Evolutionary conservation across 2,888 invertebrate genomes (phyloP), one percentile per base, ranked within the genome.

Genomic region (Mythimna loreyi): DNA sequence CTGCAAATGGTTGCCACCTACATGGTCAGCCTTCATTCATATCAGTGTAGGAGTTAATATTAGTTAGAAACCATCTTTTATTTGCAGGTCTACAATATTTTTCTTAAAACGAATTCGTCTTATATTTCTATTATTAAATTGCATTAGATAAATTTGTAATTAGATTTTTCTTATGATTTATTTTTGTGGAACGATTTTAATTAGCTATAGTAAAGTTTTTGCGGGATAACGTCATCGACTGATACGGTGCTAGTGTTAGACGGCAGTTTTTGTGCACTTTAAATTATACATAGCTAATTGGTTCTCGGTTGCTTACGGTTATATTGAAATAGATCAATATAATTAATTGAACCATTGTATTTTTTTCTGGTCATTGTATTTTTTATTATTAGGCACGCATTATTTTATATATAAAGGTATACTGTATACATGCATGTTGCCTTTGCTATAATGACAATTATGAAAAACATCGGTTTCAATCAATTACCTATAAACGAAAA

Each of bases 41-140:
- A 45, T 30, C 49, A 61, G 82, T 76, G 91, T 91, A 85, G 91
- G 90, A 81, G 57, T 81, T 67, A 72, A 66, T 73, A 78, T 80
- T 67, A 63, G 58, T 57, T n/a, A 11, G 45, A 53, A 49, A 67
- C 67, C 47, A 68, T 16, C 7, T 36, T 57, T 49, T 63, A 49
- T 74, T 47, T 61, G 53, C 33, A 45, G 23, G 49, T 63, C 28
- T 3, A 33, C 2, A 49, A 36, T 19, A 30, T 56, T 25, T 52
- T 45, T 28, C 23, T 56, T 11, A 9, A n/a, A 25, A 50, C 8
- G 25, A 60, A 50, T 67, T 59, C 5, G 13, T 36, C 1, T 28
- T 63, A 45, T 53, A 64, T 55, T 21, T 33, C 2, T 45, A 23
- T 50, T 40, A 16, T 61, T 43, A 11, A 47, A 25, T 19, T 52